Conservation (phyloP, 2,113 vertebrate genomes). For the Isichthys henryi region DNA sequence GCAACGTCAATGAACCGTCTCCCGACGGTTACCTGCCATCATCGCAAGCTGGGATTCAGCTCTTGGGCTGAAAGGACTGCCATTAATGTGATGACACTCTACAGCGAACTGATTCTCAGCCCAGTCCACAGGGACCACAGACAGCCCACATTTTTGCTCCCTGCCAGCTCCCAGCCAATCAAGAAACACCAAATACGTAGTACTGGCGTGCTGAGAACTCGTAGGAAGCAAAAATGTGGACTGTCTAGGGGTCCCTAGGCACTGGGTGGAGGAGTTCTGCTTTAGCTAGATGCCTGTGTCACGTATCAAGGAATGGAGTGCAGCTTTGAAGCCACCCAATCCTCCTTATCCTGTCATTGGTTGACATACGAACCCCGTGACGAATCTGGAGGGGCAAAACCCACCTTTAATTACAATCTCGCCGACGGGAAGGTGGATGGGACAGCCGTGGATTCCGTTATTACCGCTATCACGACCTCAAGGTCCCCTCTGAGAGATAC, state of each 20-base stretch:
- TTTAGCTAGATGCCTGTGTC: background rate
- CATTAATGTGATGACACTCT: background rate
- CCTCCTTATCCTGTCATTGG: background rate
- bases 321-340: background rate
- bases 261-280: background rate
- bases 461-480: background rate
- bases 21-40: background rate
- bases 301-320: background rate
- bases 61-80: background rate
- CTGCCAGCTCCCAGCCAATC: background rate
- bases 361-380: background rate
- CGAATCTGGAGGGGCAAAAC: background rate
- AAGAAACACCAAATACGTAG: background rate
- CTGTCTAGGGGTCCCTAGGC: background rate
- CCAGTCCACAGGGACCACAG: background rate
- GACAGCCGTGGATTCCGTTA: background rate
- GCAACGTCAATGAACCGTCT: background rate
- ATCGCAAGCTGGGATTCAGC: background rate
- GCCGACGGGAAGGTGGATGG: background rate
- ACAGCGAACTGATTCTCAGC: background rate
- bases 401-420: background rate
- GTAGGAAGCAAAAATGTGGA: background rate
- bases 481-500: background rate
- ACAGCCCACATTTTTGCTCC: background rate
- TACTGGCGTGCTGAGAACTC: background rate